These are phyloP conservation scores for Baccha elongata DNA, from an alignment of 2,888 invertebrate genomes.

Conservation along the genomic window DNA sequence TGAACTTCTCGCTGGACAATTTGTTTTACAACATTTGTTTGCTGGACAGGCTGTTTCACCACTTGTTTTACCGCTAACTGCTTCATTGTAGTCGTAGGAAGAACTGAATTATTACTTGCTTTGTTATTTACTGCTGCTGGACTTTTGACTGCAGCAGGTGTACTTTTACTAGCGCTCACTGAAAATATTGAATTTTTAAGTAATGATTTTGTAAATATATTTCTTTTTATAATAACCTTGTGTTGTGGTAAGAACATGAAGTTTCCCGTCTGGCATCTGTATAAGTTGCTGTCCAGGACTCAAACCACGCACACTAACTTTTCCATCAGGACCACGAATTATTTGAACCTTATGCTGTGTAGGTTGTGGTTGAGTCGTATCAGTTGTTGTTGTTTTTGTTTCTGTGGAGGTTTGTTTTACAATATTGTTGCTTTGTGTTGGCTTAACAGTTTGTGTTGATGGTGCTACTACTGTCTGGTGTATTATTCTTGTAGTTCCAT, in stretches of 20 bases:
- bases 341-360: conserved; percentile 93
- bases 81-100: conserved; percentile 76
- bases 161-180: conserved; percentile 47
- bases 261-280: conserved; percentile 95
- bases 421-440: conserved; percentile 85
- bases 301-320: conserved; percentile 94
- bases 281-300: conserved; percentile 96
- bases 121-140: conserved; percentile 34
- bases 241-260: conserved; percentile 88
- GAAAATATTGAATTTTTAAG: background rate
- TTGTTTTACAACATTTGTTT: conserved; percentile 69
- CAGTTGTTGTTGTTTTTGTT: conserved; percentile 83
- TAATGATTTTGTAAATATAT: background rate
- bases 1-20: conserved; percentile 73
- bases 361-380: conserved; percentile 85
- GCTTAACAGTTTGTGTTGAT: conserved; percentile 83
- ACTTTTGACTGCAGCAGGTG: conserved; percentile 1
- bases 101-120: conserved; percentile 32
- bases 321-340: conserved; percentile 94
- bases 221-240: conserved; percentile 75
- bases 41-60: conserved; percentile 75
- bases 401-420: conserved; percentile 37
- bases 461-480: conserved; percentile 86
- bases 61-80: conserved; percentile 80
- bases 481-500: conserved; percentile 86